phyloP scores from a whole-genome alignment of 2,888 invertebrate genomes.

The Drosophila vallismaia region DNA sequence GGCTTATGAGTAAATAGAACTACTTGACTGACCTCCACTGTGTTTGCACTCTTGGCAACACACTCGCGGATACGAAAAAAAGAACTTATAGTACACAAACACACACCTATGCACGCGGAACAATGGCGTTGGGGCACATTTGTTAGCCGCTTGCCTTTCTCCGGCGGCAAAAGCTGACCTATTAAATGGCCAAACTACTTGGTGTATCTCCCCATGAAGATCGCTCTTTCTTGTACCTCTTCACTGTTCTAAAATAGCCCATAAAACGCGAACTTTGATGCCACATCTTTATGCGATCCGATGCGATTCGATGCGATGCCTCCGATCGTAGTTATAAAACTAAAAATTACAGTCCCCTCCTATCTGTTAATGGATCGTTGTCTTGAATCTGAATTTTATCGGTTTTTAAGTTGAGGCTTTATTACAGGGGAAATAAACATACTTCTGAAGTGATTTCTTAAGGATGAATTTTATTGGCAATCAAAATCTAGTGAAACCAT shows the following conservation, averaged over 20 bases:
- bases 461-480: neutral
- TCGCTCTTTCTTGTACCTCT: conserved; percentile 30
- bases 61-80: conserved; percentile 17
- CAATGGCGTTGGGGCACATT: conserved; percentile 43
- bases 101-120: conserved; percentile 32
- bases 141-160: conserved; percentile 39
- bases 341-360: conserved; percentile 11
- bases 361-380: conserved; percentile 26
- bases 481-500: neutral
- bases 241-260: conserved; percentile 43
- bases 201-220: conserved; percentile 42
- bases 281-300: conserved; percentile 13
- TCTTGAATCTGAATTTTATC: conserved; percentile 18
- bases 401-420: neutral
- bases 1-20: no score
- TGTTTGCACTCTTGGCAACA: conserved; percentile 20
- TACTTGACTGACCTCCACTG: neutral
- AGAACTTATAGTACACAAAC: conserved; percentile 19
- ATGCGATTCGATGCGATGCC: conserved; percentile 24
- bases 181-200: conserved; percentile 49
- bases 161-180: conserved; percentile 38
- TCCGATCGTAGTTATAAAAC: conserved; percentile 24
- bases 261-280: conserved; percentile 43
- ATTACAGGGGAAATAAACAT: neutral
- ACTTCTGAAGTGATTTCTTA: neutral